Percentiles rank a stretch among this genome's conserved stretches.
Conservation (phyloP, 2,113 vertebrate genomes). For the Rhinopithecus roxellana region DNA sequence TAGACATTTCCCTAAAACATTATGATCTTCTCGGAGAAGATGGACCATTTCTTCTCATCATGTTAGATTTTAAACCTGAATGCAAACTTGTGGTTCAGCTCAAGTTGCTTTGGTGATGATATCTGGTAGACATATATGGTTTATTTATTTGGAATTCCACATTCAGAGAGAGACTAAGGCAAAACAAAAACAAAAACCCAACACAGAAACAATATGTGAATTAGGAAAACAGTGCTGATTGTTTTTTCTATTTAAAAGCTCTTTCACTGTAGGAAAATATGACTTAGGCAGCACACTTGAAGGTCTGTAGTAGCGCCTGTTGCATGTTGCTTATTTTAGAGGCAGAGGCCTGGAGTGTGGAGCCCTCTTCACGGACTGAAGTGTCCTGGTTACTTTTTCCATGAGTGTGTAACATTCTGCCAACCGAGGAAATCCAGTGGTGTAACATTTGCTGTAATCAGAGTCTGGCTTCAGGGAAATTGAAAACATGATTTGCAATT, state of each 20-base stretch:
- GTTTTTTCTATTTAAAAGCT: background rate
- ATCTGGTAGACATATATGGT: background rate
- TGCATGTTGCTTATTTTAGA: background rate
- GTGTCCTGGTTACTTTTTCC: background rate
- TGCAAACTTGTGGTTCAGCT: background rate
- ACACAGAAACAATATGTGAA: background rate
- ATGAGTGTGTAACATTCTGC: background rate
- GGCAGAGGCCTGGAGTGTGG: background rate
- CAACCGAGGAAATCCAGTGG: background rate
- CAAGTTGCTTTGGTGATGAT: background rate
- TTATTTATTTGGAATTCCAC: background rate
- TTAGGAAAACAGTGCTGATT: background rate
- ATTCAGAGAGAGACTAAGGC: background rate
- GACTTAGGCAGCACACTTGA: background rate
- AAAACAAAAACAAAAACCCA: background rate
- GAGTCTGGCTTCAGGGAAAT: slow-evolving; percentile 17
- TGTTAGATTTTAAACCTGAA: background rate
- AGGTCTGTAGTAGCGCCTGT: background rate
- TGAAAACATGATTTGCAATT: background rate
- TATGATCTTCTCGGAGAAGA: background rate
- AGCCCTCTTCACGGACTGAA: background rate
- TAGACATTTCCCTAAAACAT: background rate
- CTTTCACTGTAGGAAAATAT: background rate
- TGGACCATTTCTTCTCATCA: background rate
- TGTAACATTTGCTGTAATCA: background rate